Evolutionary conservation across 2,888 invertebrate genomes (phyloP).

Genomic region (Dysmachus trigonus): DNA sequence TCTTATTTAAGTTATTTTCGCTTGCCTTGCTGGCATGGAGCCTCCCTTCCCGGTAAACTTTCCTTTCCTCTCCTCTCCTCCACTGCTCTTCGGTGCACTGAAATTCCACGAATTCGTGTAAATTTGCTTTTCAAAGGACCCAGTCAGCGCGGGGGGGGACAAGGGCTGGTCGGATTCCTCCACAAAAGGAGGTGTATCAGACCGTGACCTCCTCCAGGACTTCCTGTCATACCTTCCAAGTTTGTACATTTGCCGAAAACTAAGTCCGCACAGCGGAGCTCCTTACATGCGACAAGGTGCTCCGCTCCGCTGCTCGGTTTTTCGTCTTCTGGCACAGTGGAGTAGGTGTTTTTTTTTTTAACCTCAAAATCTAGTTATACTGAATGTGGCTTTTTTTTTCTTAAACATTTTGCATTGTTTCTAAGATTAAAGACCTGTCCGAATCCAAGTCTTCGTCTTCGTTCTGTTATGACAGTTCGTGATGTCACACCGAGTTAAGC

Average conservation of each 20-base stretch:
- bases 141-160: background rate
- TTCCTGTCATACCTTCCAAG: constrained; percentile 8
- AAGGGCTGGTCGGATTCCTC: background rate
- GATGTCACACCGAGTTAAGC: no score
- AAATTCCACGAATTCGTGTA: constrained; percentile 34
- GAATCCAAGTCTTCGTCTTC: no score
- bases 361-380: background rate
- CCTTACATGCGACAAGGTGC: background rate
- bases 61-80: no score
- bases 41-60: background rate
- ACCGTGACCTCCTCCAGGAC: constrained; percentile 3
- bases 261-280: background rate
- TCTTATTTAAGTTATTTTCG: constrained; percentile 39
- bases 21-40: background rate
- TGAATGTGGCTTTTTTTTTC: no score
- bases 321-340: background rate
- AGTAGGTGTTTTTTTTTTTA: background rate
- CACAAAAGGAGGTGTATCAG: background rate
- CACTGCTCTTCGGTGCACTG: background rate
- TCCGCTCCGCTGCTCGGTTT: background rate
- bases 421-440: background rate
- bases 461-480: no score
- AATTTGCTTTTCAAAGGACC: constrained; percentile 13
- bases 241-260: background rate
- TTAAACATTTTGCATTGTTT: background rate